Evolutionary conservation across 2,888 invertebrate species (phyloP), one percentile per base, ranked within the genome.

Genomic region (Plemyria rubiginata): DNA sequence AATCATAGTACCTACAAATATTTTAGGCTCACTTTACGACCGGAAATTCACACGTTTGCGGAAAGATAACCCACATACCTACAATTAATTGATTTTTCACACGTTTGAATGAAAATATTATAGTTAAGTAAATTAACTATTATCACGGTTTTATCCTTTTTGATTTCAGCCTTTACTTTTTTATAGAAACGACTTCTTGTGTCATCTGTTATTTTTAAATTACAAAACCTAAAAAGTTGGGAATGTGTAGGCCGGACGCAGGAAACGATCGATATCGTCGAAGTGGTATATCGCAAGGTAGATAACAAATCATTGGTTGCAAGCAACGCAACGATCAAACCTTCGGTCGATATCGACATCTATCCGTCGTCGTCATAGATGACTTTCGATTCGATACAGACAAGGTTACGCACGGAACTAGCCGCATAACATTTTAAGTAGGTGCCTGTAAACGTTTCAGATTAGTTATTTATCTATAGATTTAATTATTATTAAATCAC

Each of bases 321-420:
- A 43, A 51, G 50, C 29, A 36, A 36, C 13, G 43, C 55, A 38
- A 43, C 16, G 40, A 22, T 49, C 11, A 28, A 45, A 59, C 60
- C 54, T 65, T 62, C 61, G 56, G 45, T 12, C 22, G 51, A 36
- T 49, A 64, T 53, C 56, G 51, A 52, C 57, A 65, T 60, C 51
- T 52, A 51, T 50, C 48, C 43, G 61, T 65, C 62, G 61, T 65
- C 62, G 62, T 64, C 54, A 50, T 45, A 15, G 45, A 16, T 32
- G 46, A 54, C 58, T 65, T 61, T 62, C 65, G 50, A 62, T 60
- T 59, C 29, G 52, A 51, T 62, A 54, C 51, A 53, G 60, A 55
- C 64, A 66, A 68, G 66, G 66, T 46, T 56, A 54, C 28, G 38
- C 28, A 45, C 16, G 48, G 13, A 48, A 32, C 41, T 51, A 41